A percentile compares a stretch with the other conserved stretches of the same genome.
phyloP scores from a whole-genome alignment of 2,888 invertebrate species.

The Cinara cedri region DNA sequence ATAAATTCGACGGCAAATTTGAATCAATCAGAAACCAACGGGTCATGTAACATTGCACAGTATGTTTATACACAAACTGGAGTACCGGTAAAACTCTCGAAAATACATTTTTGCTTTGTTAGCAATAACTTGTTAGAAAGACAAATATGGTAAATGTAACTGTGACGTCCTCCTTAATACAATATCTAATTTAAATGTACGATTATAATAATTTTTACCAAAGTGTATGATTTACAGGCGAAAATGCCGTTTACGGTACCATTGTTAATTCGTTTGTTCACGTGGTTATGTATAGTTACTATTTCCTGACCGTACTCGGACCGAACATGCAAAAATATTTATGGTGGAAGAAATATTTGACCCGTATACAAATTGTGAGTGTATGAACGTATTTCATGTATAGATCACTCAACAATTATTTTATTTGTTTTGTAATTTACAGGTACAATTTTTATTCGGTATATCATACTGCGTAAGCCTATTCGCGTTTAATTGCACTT shows the following conservation, averaged over 20 bases:
- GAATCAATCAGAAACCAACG: too few relatives aligned
- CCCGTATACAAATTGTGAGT: conserved; percentile 64
- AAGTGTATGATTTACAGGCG: conserved; percentile 58
- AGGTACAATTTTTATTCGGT: conserved; percentile 74
- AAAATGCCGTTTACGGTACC: conserved; percentile 65
- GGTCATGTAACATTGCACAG: too few relatives aligned
- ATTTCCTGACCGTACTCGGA: conserved; percentile 66
- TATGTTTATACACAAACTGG: not conserved
- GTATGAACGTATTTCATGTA: not conserved
- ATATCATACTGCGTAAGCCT: conserved; percentile 69
- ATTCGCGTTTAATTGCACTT: conserved; percentile 67
- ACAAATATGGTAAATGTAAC: too few relatives aligned
- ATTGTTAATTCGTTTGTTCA: conserved; percentile 65
- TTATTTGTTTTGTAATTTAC: conserved; percentile 60
- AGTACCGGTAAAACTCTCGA: too few relatives aligned
- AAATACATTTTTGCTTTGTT: too few relatives aligned
- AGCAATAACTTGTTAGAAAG: too few relatives aligned
- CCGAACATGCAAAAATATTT: conserved; percentile 66
- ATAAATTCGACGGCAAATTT: too few relatives aligned
- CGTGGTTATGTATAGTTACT: conserved; percentile 66
- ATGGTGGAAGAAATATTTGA: conserved; percentile 67
- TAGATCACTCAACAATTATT: not conserved
- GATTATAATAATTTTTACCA: too few relatives aligned
- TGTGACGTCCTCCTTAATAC: too few relatives aligned
- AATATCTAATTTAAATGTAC: too few relatives aligned